Conservation (phyloP, 2,797 vertebrate species). For the Adelosebastes latens region DNA sequence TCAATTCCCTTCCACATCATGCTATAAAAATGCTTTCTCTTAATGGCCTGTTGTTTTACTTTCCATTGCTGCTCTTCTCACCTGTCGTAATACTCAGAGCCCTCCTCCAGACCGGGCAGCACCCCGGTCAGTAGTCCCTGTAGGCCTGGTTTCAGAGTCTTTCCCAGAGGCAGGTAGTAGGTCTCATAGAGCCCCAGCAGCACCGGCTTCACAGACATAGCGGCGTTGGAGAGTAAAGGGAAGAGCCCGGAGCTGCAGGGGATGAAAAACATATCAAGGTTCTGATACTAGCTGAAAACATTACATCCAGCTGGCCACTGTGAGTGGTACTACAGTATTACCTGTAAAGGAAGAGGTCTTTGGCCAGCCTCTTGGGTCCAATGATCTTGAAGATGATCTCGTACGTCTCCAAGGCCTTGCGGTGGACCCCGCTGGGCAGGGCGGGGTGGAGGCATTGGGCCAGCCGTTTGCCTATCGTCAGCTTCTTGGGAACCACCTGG, state of each 20-base stretch:
- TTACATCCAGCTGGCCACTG: neutral
- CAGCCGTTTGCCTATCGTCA: slow-evolving; percentile 96
- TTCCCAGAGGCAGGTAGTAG: slow-evolving; percentile 96
- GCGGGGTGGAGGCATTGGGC: slow-evolving; percentile 98
- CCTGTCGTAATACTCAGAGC: slow-evolving; percentile 99
- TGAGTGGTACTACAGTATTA: slow-evolving; percentile 53
- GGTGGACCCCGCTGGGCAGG: slow-evolving; percentile 97
- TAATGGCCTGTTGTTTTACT: slow-evolving; percentile 20
- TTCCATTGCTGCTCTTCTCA: slow-evolving; percentile 63
- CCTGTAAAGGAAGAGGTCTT: slow-evolving; percentile 99
- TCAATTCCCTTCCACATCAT: slow-evolving; percentile 35
- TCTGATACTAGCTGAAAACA: neutral
- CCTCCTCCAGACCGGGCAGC: slow-evolving; percentile 96
- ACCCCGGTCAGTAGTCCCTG: slow-evolving; percentile 97
- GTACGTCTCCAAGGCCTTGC: slow-evolving; percentile 98
- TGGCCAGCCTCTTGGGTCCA: slow-evolving; percentile 96
- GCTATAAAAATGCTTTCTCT: slow-evolving; percentile 9
- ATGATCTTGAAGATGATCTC: slow-evolving; percentile 99
- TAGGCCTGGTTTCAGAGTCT: slow-evolving; percentile 97
- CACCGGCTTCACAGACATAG: slow-evolving; percentile 98
- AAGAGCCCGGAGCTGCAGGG: slow-evolving; percentile 92
- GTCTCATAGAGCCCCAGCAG: slow-evolving; percentile 96
- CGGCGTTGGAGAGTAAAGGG: slow-evolving; percentile 97
- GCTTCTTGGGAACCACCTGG: slow-evolving; percentile 97
- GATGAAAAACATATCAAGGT: neutral